Conservation (phyloP, 2,113 vertebrate species). For the Podocnemis expansa region DNA sequence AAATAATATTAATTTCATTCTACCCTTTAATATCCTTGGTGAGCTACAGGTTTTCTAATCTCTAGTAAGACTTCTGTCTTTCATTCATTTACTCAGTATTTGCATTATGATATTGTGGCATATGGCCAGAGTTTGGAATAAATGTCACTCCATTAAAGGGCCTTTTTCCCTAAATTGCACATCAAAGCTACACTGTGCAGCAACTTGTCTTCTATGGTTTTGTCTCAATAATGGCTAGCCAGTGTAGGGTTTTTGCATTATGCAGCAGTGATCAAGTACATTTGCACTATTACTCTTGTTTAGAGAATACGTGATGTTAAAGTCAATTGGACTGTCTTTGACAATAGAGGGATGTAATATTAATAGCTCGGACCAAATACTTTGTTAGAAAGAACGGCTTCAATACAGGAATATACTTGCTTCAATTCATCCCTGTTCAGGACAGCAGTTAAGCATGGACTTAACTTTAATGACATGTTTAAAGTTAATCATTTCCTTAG, state of each 20-base stretch:
- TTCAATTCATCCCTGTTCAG: neutral
- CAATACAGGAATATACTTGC: neutral
- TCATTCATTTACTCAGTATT: neutral
- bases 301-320: neutral
- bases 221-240: neutral
- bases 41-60: neutral
- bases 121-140: neutral
- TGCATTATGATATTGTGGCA: neutral
- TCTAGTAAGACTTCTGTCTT: neutral
- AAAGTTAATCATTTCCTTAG: neutral
- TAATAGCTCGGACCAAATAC: neutral
- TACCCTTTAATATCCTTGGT: neutral
- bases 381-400: neutral
- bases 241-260: neutral
- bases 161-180: neutral
- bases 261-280: neutral
- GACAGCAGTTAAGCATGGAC: neutral
- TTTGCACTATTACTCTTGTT: neutral
- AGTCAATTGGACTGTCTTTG: neutral
- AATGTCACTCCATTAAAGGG: neutral
- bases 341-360: no score
- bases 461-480: neutral
- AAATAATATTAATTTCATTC: neutral
- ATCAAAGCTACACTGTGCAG: neutral
- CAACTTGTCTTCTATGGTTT: neutral